These are phyloP conservation scores for Drosophila truncata DNA, from an alignment of 1,140 invertebrate species.

Conservation along the genomic window DNA sequence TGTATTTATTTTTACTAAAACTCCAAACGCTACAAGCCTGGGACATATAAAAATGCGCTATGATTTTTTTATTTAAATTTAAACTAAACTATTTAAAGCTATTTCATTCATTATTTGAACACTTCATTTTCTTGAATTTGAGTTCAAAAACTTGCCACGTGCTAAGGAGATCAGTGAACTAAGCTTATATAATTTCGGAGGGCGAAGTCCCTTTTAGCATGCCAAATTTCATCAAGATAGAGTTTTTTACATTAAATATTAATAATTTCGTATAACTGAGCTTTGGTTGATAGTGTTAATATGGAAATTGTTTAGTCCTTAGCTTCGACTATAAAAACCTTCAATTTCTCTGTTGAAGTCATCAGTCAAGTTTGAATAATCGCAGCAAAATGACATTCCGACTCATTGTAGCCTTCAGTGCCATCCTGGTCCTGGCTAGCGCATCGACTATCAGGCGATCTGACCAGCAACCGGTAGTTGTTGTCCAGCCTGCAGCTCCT, in stretches of 20 bases:
- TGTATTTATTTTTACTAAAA: no score
- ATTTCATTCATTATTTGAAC: neutral
- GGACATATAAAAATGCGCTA: no score
- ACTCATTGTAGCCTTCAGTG: slow-evolving; percentile 11
- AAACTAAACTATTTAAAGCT: no score
- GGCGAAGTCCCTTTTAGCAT: neutral
- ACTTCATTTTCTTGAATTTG: neutral
- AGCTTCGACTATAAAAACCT: slow-evolving; percentile 36
- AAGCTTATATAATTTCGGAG: neutral
- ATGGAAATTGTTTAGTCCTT: neutral
- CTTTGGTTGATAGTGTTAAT: neutral
- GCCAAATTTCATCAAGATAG: neutral
- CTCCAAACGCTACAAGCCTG: no score
- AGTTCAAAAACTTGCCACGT: neutral
- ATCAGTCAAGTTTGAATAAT: slow-evolving; percentile 31
- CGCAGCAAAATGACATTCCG: slow-evolving; percentile 23
- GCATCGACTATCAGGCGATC: slow-evolving; percentile 2
- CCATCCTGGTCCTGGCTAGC: slow-evolving; percentile 10
- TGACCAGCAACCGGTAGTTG: slow-evolving; percentile 1
- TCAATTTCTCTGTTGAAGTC: neutral
- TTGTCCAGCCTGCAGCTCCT: slow-evolving; percentile 12
- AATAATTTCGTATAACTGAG: neutral
- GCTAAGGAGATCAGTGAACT: slow-evolving; percentile 7
- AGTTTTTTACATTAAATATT: neutral
- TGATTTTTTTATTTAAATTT: no score